Evolutionary conservation across 2,888 invertebrate species (phyloP), one percentile per base, ranked within the genome.

Genomic region (Eupeodes luniger): DNA sequence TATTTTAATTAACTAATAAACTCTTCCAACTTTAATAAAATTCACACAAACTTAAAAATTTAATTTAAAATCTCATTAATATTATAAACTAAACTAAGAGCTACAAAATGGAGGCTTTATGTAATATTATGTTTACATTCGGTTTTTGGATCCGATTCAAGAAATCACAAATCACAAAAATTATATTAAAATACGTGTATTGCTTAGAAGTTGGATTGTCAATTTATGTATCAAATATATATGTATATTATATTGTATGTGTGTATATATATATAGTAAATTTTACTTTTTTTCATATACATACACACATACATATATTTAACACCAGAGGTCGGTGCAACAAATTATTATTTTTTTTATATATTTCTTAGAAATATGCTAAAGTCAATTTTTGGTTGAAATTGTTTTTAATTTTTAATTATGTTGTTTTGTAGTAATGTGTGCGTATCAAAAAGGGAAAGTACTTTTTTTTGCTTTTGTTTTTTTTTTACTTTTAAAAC

Each of bases 151-250:
- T 75, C 53, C 11, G 36, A 77, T 57, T 44, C 74, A 69, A 83
- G 66, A 77, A 67, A 74, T 70, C 62, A 70, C 57, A 72, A 6
- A 55, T 19, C 19, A 27, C 27, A 14, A 19, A 57, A 59, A 81
- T 14, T n/a, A 62, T 80, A 77, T 27, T 51, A 61, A 75, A 64
- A 75, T 59, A 69, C 62, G 75, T 86, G 78, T 88, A 88, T 88
- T 88, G 88, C 88, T 88, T 88, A 84, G 81, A 81, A 88, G 74
- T 88, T 88, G 88, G 88, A 88, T 88, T 88, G 88, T 88, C 88
- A 85, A 88, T 88, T 85, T 85, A 88, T 88, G 85, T 81, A 72
- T 72, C 47, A 77, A 85, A 83, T 83, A 80, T 86, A 75, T 85
- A 55, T 44, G 6, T 76, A 80, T 75, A 19, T n/a, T 86, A 62